phyloP scores from a whole-genome alignment of 35 echinoderm and acorn worm genomes.

The Amphiura filiformis region DNA sequence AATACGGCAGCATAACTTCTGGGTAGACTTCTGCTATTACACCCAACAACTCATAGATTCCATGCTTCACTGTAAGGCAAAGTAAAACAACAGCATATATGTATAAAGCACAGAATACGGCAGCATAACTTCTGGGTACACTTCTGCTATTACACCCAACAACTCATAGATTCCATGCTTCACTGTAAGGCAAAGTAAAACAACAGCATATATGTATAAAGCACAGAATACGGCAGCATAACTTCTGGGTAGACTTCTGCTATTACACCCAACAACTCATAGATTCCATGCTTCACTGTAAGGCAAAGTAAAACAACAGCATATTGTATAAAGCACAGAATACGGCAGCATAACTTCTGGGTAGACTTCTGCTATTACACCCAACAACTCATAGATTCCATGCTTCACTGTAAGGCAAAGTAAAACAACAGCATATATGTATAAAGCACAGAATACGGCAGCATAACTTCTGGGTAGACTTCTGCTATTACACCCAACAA shows the following conservation, averaged over 20 bases:
- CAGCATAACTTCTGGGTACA: constrained; percentile 76
- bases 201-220: not conserved
- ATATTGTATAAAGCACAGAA: constrained; percentile 25
- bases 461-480: constrained; percentile 75
- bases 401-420: not conserved
- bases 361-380: constrained; percentile 78
- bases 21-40: constrained; percentile 81
- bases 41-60: constrained; percentile 73
- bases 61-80: constrained; percentile 68
- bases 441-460: constrained; percentile 48
- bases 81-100: not conserved
- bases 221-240: constrained; percentile 62
- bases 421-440: not conserved
- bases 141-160: constrained; percentile 74
- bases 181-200: not conserved
- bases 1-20: constrained; percentile 60
- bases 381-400: constrained; percentile 67
- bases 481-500: constrained; percentile 80
- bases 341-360: constrained; percentile 65
- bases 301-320: not conserved
- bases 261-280: constrained; percentile 70
- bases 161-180: constrained; percentile 58
- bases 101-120: constrained; percentile 25
- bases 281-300: constrained; percentile 86
- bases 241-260: constrained; percentile 79